Conservation (phyloP, 2,797 vertebrate genomes). For the Pipistrellus kuhlii region DNA sequence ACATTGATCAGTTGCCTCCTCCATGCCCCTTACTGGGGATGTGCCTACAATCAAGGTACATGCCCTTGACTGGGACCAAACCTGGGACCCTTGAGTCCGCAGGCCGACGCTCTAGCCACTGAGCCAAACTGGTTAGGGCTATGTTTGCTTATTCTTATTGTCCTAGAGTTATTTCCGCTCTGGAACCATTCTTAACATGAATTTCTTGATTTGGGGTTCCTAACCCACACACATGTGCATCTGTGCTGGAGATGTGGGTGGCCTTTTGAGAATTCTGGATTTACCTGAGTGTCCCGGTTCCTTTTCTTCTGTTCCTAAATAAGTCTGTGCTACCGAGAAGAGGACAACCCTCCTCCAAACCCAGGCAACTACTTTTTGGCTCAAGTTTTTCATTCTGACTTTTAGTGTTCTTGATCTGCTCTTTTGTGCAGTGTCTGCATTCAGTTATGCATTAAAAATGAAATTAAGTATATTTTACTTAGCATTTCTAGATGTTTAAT, state of each 20-base stretch:
- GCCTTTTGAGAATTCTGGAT: neutral
- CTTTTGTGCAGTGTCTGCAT: neutral
- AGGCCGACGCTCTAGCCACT: no score
- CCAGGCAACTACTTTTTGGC: neutral
- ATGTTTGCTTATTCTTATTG: neutral
- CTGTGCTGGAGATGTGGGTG: neutral
- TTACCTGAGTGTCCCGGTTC: neutral
- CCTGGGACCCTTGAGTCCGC: no score
- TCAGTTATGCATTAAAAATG: slow-evolving; percentile 6
- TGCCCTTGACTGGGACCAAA: no score
- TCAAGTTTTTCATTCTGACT: neutral
- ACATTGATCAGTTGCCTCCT: no score
- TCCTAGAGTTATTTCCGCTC: neutral
- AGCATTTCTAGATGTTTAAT: slow-evolving; percentile 26
- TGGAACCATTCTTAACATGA: neutral
- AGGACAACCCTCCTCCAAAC: neutral
- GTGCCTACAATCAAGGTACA: no score
- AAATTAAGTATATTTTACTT: slow-evolving; percentile 29
- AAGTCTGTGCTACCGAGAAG: slow-evolving; percentile 14
- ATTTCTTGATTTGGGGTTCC: neutral
- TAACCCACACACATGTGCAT: neutral
- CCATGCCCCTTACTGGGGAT: no score
- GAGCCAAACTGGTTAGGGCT: neutral
- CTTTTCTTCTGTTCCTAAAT: slow-evolving; percentile 11
- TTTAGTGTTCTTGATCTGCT: slow-evolving; percentile 41